Evolutionary conservation across 2,888 invertebrate genomes (phyloP), one percentile per base, ranked within the genome.

Genomic region (Hofmannophila pseudospretella): DNA sequence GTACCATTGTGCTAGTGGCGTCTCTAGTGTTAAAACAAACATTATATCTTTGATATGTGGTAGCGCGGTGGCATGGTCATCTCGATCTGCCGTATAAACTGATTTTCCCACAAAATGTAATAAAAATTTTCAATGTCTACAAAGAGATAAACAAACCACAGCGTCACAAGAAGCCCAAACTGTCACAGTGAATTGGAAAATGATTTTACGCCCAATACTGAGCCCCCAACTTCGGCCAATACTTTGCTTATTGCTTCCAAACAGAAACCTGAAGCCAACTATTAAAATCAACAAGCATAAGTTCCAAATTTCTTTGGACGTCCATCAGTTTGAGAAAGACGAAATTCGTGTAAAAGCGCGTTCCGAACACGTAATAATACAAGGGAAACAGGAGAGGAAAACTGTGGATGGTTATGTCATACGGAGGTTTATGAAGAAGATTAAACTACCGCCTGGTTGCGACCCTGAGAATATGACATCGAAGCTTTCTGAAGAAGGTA

Each of bases 301-400:
- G 25, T 84, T 84, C 41, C 60, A 79, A 39, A n/a, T 85, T 3
- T 58, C 51, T 0, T n/a, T 85, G 3, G 70, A 84, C 28, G 71
- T 84, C 0, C 62, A 61, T n/a, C 54, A 69, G 9, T 84, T 66
- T 39, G 57, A 51, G 1, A 72, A 67, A 38, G 74, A 82, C 7
- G 84, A 85, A 39, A 58, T 85, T 7, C 48, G 67, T 7, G 77
- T 84, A 0, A 81, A 78, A 41, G 64, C 61, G 0, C 45, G 58
- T 0, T 45, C 57, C 2, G 65, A 66, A 20, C 59, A 53, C 35
- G 64, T 85, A 0, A 42, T 75, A 0, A 66, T 85, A 3, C 78
- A 85, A 58, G 85, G 86, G 0, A 81, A 79, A 39, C 75, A 80
- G n/a, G 84, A 82, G 23, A 63, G 63, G 11, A 63, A 68, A 38